Conservation (phyloP, 2,888 invertebrate species). For the Erebia aethiops region DNA sequence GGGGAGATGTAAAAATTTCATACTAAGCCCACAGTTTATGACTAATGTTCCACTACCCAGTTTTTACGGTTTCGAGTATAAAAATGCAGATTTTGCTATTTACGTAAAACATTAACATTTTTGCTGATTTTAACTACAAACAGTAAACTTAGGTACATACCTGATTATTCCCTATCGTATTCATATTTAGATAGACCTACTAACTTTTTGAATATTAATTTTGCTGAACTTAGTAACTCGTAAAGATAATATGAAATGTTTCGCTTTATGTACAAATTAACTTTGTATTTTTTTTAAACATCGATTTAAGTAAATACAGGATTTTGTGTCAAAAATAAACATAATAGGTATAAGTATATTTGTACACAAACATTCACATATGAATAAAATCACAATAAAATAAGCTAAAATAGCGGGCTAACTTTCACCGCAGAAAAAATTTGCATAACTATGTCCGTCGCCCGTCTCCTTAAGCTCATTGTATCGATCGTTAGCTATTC, state of each 20-base stretch:
- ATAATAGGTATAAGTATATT: too few species aligned
- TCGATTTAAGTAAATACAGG: neutral
- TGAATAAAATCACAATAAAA: neutral
- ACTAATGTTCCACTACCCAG: neutral
- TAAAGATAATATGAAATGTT: too few species aligned
- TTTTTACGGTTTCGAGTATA: neutral
- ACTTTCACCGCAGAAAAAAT: neutral
- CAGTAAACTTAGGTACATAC: neutral
- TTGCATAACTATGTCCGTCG: neutral
- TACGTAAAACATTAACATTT: neutral
- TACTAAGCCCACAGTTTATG: neutral
- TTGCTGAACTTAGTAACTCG: too few species aligned
- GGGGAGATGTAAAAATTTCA: neutral
- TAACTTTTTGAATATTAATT: too few species aligned
- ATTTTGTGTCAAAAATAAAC: too few species aligned
- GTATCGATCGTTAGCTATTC: constrained; percentile 69
- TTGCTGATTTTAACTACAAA: neutral
- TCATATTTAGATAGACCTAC: too few species aligned
- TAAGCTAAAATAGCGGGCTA: constrained; percentile 2
- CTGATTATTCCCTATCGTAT: neutral
- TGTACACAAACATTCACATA: too few species aligned
- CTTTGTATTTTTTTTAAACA: neutral
- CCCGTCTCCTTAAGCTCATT: constrained; percentile 41
- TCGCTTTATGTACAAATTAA: too few species aligned
- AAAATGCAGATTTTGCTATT: neutral